phyloP scores from a whole-genome alignment of 2,113 vertebrate species.

The Embiotoca jacksoni region DNA sequence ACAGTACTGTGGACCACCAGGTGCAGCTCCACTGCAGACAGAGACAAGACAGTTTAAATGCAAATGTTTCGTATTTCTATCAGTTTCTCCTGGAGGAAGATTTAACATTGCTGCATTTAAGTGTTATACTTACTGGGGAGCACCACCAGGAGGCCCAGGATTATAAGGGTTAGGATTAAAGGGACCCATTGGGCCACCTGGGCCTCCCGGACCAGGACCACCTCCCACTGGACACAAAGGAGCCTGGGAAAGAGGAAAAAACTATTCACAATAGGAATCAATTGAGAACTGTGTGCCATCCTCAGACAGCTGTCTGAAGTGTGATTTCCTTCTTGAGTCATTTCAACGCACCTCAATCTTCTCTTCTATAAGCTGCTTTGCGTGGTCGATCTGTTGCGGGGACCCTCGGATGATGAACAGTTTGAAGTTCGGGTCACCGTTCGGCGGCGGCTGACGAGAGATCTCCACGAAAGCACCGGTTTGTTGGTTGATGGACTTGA shows the following conservation, averaged over 20 bases:
- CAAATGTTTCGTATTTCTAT: not conserved
- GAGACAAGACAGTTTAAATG: not conserved
- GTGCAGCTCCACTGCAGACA: conserved; percentile 84
- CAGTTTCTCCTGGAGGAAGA: not conserved
- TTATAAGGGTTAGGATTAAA: conserved; percentile 93
- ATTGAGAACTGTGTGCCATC: too few relatives aligned
- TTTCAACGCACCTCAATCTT: conserved; percentile 89
- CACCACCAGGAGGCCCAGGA: conserved; percentile 90
- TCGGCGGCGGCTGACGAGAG: conserved; percentile 91
- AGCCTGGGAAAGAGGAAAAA: conserved; percentile 74
- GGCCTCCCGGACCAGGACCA: conserved; percentile 87
- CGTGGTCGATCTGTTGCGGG: conserved; percentile 93
- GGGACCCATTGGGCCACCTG: conserved; percentile 90
- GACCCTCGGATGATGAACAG: conserved; percentile 92
- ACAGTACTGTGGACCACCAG: conserved; percentile 89
- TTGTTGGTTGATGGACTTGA: conserved; percentile 95
- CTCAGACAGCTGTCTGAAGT: too few relatives aligned
- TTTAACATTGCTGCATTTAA: not conserved
- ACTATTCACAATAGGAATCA: not conserved
- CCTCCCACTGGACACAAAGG: conserved; percentile 92
- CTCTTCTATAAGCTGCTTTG: conserved; percentile 95
- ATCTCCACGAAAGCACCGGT: conserved; percentile 95
- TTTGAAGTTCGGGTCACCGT: conserved; percentile 94
- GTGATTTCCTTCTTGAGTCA: not conserved
- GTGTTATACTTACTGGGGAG: conserved; percentile 89